Evolutionary conservation across 2,797 vertebrate species (phyloP).

Genomic region (Dermochelys coriacea): DNA sequence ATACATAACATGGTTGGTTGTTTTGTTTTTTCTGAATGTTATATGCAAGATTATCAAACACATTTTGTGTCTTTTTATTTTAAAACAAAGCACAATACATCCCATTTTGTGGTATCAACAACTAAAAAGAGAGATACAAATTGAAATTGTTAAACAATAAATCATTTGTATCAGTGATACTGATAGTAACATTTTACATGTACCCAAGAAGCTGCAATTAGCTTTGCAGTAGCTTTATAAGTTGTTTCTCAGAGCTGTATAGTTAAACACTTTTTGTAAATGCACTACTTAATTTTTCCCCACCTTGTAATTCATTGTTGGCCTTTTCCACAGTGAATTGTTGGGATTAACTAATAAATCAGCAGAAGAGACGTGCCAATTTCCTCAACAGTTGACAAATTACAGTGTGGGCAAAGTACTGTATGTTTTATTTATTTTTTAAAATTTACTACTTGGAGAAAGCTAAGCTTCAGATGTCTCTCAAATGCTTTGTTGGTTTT

Average conservation of each 20-base stretch:
- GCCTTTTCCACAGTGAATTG: constrained; percentile 85
- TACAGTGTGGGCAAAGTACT: constrained; percentile 72
- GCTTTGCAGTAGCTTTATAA: constrained; percentile 46
- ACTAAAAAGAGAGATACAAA: neutral
- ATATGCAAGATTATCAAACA: neutral
- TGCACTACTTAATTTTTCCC: constrained; percentile 78
- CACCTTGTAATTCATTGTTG: constrained; percentile 84
- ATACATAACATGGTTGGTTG: neutral
- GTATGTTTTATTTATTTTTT: constrained; percentile 73
- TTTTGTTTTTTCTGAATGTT: neutral
- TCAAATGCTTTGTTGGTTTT: constrained; percentile 41
- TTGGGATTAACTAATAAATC: constrained; percentile 86
- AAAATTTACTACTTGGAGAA: constrained; percentile 58
- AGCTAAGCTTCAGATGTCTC: constrained; percentile 47
- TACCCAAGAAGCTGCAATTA: constrained; percentile 23
- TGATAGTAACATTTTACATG: neutral
- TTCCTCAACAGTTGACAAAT: constrained; percentile 85
- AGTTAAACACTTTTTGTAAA: constrained; percentile 78
- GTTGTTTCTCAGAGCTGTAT: constrained; percentile 68
- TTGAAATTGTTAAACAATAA: neutral
- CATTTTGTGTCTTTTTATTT: neutral
- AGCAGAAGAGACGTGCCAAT: constrained; percentile 85
- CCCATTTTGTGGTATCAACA: neutral
- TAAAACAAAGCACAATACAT: neutral
- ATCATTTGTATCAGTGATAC: neutral